These are phyloP conservation scores for Rattus rattus DNA, from an alignment of 2,113 vertebrate species.

Conservation along the genomic window DNA sequence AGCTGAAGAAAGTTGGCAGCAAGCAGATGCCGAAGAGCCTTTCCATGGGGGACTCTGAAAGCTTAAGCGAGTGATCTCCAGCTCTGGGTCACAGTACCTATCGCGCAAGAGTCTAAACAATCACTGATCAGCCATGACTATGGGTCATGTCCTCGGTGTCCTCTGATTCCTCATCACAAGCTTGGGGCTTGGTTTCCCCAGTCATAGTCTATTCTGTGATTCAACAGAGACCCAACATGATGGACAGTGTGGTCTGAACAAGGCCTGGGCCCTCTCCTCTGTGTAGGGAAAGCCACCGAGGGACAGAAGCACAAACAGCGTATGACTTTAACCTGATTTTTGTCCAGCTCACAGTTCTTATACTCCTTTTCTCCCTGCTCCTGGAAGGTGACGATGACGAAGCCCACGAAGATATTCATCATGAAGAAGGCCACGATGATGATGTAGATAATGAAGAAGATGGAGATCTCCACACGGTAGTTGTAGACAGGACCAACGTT, in stretches of 20 bases:
- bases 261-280: not conserved
- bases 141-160: not conserved
- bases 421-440: slow-evolving; percentile 99
- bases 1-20: not conserved
- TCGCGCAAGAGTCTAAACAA: not conserved
- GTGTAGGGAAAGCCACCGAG: not conserved
- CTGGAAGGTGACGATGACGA: slow-evolving; percentile 99
- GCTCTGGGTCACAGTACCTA: not conserved
- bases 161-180: not conserved
- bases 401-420: slow-evolving; percentile 99
- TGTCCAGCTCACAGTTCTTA: slow-evolving; percentile 99
- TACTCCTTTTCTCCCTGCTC: slow-evolving; percentile 99
- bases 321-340: slow-evolving; percentile 95
- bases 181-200: not conserved
- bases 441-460: slow-evolving; percentile 99
- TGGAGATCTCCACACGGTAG: slow-evolving; percentile 98
- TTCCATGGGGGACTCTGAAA: not conserved
- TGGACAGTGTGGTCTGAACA: not conserved
- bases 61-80: not conserved
- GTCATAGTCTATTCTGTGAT: not conserved
- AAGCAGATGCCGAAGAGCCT: not conserved
- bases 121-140: not conserved
- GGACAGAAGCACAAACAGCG: slow-evolving; percentile 54
- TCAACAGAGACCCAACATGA: not conserved
- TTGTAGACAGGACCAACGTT: slow-evolving; percentile 98